Evolutionary conservation across 2,113 vertebrate genomes (phyloP).

Genomic region (Macroglossus sobrinus): DNA sequence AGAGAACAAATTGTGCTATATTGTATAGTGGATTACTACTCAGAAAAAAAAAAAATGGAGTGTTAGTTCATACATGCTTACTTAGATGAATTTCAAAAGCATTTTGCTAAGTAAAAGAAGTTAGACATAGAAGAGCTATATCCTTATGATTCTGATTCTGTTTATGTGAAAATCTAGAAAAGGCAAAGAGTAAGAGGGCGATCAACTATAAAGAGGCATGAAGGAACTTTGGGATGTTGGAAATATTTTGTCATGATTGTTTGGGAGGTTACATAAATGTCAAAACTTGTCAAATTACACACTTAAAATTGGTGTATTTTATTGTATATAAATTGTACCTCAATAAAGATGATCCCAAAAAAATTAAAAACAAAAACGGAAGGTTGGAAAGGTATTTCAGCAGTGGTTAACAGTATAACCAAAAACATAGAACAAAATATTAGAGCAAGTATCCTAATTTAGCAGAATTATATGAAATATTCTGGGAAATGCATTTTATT

Average conservation of each 20-base stretch:
- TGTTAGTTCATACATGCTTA: neutral
- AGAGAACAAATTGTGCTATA: neutral
- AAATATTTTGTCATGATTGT: neutral
- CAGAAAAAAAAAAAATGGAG: neutral
- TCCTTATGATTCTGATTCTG: neutral
- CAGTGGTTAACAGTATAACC: neutral
- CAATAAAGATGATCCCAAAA: neutral
- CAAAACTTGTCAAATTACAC: neutral
- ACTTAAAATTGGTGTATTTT: neutral
- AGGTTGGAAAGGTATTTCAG: neutral
- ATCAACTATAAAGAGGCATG: neutral
- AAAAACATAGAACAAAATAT: neutral
- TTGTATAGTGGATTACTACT: neutral
- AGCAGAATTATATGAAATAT: neutral
- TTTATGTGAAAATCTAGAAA: neutral
- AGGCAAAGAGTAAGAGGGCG: neutral
- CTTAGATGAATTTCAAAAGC: neutral
- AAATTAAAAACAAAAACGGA: neutral
- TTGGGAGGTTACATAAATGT: neutral
- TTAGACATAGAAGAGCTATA: neutral
- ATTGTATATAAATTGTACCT: neutral
- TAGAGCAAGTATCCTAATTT: neutral
- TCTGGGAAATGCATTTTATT: conserved; percentile 5
- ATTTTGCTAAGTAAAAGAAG: neutral
- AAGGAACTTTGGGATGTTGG: neutral